Percentiles rank a stretch among this genome's conserved stretches.
Evolutionary conservation across 2,888 invertebrate genomes (phyloP).

Genomic region (Ophioninae sp.): DNA sequence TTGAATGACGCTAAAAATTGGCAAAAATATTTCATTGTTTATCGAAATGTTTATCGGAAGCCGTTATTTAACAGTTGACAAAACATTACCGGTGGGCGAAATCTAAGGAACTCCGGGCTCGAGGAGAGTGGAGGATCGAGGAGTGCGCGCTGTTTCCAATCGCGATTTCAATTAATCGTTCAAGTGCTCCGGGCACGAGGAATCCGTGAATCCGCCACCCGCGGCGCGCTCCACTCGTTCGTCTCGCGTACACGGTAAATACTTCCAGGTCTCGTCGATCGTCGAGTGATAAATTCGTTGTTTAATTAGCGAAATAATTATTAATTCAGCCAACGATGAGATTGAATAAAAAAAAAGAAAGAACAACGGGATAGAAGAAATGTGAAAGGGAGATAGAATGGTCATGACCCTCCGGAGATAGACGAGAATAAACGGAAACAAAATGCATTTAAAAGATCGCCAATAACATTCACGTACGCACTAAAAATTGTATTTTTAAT

Average conservation of each 20-base stretch:
- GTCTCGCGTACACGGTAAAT: conserved; percentile 9
- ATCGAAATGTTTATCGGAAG: no score
- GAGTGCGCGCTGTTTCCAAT: conserved; percentile 40
- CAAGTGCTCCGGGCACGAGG: conserved; percentile 38
- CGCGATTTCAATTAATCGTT: conserved; percentile 61
- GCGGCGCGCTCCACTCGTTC: conserved; percentile 38
- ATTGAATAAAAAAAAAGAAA: conserved; percentile 4
- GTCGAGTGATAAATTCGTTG: conserved; percentile 61
- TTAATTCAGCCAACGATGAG: conserved; percentile 36
- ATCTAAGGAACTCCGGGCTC: neutral
- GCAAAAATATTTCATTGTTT: no score
- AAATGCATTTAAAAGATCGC: conserved; percentile 9
- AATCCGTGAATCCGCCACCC: conserved; percentile 56
- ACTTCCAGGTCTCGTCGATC: conserved; percentile 30
- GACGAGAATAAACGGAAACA: neutral
- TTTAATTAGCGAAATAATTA: conserved; percentile 64
- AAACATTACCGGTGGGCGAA: neutral
- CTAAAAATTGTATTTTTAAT: conserved; percentile 41
- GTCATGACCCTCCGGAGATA: conserved; percentile 7
- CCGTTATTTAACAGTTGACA: neutral
- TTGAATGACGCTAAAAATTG: no score
- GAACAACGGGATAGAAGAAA: neutral
- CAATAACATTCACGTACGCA: conserved; percentile 27
- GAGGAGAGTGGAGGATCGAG: conserved; percentile 24
- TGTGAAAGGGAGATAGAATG: neutral